Evolutionary conservation across 2,113 vertebrate species (phyloP).

Genomic region (Daphoenositta chrysoptera): DNA sequence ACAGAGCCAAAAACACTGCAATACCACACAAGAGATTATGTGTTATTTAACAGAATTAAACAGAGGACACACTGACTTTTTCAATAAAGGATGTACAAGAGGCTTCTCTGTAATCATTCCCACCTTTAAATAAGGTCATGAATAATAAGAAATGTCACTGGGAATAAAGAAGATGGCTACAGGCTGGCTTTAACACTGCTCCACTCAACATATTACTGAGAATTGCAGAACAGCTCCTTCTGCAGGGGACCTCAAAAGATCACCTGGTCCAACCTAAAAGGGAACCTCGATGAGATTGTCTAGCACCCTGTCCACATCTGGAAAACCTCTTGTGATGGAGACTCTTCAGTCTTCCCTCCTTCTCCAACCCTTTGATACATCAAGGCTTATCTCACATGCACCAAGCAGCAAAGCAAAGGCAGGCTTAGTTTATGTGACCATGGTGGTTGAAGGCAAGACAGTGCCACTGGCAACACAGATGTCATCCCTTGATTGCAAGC

Average conservation of each 20-base stretch:
- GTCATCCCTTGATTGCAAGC: not conserved
- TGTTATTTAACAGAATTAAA: not conserved
- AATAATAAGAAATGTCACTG: not conserved
- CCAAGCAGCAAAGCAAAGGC: not conserved
- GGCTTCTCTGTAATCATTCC: not conserved
- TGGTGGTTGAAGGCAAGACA: not conserved
- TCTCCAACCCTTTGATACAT: not conserved
- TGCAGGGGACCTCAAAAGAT: not conserved
- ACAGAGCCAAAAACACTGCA: not conserved
- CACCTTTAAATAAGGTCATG: not conserved
- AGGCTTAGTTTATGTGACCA: not conserved
- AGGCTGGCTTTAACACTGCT: not conserved
- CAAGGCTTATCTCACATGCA: not conserved
- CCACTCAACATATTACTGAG: not conserved
- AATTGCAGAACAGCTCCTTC: rapidly evolving
- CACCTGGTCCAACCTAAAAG: not conserved
- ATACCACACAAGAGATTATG: not conserved
- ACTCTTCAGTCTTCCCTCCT: not conserved
- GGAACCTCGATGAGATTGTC: not conserved
- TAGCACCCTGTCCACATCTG: not conserved
- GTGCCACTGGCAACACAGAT: not conserved
- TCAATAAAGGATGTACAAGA: not conserved
- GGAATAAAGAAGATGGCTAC: not conserved
- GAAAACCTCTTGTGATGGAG: not conserved
- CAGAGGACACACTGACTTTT: not conserved